phyloP scores from a whole-genome alignment of 1,140 invertebrate species.

The Anadara kagoshimensis region DNA sequence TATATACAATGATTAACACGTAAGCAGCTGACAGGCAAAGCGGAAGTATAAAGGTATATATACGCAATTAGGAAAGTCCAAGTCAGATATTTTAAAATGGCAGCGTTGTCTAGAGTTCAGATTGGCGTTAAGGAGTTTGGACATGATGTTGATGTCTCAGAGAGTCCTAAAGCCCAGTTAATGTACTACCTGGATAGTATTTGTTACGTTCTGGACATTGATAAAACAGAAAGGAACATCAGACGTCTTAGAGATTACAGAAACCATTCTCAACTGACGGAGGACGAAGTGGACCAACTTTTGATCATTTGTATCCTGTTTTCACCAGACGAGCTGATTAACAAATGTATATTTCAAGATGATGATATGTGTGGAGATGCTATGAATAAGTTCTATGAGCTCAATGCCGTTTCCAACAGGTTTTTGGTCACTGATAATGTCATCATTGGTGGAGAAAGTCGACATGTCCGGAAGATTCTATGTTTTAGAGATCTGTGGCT shows the following conservation, averaged over 20 bases:
- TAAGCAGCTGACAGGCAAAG: too few relatives aligned
- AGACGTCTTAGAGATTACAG: constrained; percentile 33
- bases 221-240: constrained; percentile 30
- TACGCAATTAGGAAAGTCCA: too few relatives aligned
- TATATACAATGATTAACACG: too few relatives aligned
- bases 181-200: constrained; percentile 56
- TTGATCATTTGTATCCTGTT: constrained; percentile 37
- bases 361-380: constrained; percentile 45
- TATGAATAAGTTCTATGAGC: constrained; percentile 49
- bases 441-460: constrained; percentile 41
- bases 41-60: too few relatives aligned
- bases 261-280: constrained; percentile 28
- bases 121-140: constrained; percentile 43
- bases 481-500: constrained; percentile 36
- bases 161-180: constrained; percentile 42
- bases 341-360: constrained; percentile 51
- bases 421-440: constrained; percentile 45
- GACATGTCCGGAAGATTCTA: constrained; percentile 43
- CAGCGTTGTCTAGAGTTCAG: constrained; percentile 31
- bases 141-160: constrained; percentile 32
- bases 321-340: constrained; percentile 44
- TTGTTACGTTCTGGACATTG: constrained; percentile 44
- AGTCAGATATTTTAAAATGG: constrained; percentile 2
- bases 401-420: constrained; percentile 36
- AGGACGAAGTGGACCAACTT: constrained; percentile 34